Evolutionary conservation across 2,113 vertebrate genomes (phyloP).

Genomic region (Tenebrosternarchus preto): DNA sequence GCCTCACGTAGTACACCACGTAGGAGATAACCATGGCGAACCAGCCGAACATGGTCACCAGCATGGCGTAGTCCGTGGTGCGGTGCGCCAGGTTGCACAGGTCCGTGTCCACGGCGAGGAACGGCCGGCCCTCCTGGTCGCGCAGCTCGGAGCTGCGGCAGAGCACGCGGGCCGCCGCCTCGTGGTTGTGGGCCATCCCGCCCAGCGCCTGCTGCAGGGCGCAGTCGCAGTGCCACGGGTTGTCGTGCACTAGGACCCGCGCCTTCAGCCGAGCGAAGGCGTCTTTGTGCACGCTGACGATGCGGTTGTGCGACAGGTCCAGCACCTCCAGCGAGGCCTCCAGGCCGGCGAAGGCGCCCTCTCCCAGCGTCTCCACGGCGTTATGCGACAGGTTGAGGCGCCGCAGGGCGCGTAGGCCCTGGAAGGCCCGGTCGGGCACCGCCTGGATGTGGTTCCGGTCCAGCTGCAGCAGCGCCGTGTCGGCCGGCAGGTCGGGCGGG

Average conservation of each 20-base stretch:
- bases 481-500: conserved; percentile 88
- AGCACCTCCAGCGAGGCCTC: conserved; percentile 91
- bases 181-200: conserved; percentile 93
- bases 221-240: conserved; percentile 99
- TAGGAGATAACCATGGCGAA: conserved; percentile 99
- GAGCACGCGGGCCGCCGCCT: conserved; percentile 87
- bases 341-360: conserved; percentile 91
- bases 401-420: conserved; percentile 86
- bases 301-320: conserved; percentile 95
- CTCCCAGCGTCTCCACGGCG: conserved; percentile 90
- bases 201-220: conserved; percentile 93
- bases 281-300: conserved; percentile 93
- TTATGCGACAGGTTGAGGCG: conserved; percentile 99
- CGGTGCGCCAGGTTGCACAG: conserved; percentile 95
- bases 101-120: conserved; percentile 90
- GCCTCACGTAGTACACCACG: conserved; percentile 96
- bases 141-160: conserved; percentile 91
- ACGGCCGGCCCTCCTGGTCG: conserved; percentile 87
- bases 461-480: conserved; percentile 89
- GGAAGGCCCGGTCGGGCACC: conserved; percentile 94
- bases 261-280: conserved; percentile 92
- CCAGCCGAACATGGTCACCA: conserved; percentile 99
- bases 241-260: conserved; percentile 89
- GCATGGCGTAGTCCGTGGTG: conserved; percentile 97
- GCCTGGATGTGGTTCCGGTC: conserved; percentile 97